A percentile compares a stretch with the other conserved stretches of the same genome.
phyloP scores from a whole-genome alignment of 2,797 vertebrate species.

The Rhinichthys osculus region DNA sequence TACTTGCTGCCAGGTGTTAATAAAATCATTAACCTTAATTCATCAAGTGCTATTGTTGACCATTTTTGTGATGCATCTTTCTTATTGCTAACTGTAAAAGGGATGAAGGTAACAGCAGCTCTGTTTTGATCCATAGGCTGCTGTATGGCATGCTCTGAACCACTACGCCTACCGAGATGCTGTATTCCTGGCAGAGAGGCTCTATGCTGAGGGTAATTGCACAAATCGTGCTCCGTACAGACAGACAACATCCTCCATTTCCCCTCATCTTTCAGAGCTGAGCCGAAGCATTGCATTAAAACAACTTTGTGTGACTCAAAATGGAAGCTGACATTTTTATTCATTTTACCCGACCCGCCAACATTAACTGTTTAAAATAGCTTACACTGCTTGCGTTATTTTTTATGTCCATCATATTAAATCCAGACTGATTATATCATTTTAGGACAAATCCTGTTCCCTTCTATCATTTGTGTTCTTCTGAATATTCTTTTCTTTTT shows the following conservation, averaged over 20 bases:
- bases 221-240: constrained; percentile 8
- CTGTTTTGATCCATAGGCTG: constrained; percentile 83
- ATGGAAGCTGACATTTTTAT: constrained; percentile 15
- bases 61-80: background rate
- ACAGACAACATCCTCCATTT: constrained; percentile 8
- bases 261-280: background rate
- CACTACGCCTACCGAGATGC: constrained; percentile 97
- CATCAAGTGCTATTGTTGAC: background rate
- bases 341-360: fast-evolving
- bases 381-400: background rate
- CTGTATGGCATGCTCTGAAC: constrained; percentile 99
- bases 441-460: background rate
- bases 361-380: background rate
- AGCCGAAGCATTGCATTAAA: background rate
- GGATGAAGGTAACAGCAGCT: background rate
- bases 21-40: background rate
- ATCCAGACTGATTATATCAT: background rate
- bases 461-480: background rate
- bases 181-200: constrained; percentile 95
- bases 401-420: background rate
- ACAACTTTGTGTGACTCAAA: constrained; percentile 5
- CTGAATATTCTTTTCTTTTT: constrained; percentile 1
- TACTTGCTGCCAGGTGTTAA: background rate
- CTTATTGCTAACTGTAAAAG: background rate
- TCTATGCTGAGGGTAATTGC: constrained; percentile 93